Evolutionary conservation across 1,140 invertebrate genomes (phyloP).

Genomic region (Hydropsyche tenuis): DNA sequence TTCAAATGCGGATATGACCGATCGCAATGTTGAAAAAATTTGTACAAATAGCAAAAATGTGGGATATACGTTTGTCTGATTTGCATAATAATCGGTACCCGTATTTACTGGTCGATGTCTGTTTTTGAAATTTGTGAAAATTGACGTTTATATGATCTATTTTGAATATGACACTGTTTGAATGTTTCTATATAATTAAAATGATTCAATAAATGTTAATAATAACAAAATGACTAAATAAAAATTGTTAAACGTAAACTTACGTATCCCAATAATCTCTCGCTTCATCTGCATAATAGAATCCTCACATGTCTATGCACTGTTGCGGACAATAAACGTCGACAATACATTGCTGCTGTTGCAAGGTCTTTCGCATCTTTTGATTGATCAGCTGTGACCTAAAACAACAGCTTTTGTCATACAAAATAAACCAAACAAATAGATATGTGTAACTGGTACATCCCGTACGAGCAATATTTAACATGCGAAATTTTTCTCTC

Average conservation of each 20-base stretch:
- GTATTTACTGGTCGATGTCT: constrained; percentile 4
- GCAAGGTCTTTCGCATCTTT: not conserved
- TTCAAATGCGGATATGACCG: not conserved
- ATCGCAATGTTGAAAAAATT: constrained; percentile 20
- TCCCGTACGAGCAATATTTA: no score
- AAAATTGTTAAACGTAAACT: not conserved
- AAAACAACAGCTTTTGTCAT: constrained; percentile 39
- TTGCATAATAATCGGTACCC: constrained; percentile 40
- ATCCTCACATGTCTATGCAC: no score
- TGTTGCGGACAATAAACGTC: no score
- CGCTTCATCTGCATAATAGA: no score
- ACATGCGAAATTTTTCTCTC: no score
- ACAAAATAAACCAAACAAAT: no score
- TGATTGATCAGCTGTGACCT: constrained; percentile 49
- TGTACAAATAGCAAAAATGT: constrained; percentile 44
- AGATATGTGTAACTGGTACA: no score
- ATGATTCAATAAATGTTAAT: not conserved
- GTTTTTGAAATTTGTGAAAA: not conserved
- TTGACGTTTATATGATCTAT: no score
- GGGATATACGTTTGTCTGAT: constrained; percentile 30
- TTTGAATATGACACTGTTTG: no score
- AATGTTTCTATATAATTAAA: no score
- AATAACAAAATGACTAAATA: not conserved
- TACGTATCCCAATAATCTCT: no score
- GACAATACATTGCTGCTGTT: no score